These are phyloP conservation scores for Deroptyus accipitrinus DNA, from an alignment of 2,113 vertebrate species.

Conservation along the genomic window DNA sequence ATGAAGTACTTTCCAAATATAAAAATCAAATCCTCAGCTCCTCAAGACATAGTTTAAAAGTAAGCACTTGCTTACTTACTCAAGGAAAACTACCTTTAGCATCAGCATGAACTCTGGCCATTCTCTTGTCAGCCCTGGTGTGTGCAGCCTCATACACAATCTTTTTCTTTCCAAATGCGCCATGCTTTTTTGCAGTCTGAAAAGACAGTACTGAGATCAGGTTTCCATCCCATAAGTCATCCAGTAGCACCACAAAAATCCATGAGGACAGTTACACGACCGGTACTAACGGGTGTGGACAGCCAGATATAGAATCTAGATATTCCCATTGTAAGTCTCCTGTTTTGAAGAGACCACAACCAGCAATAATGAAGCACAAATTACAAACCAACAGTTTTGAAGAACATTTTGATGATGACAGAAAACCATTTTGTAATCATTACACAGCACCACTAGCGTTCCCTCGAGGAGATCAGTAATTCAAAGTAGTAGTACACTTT, in stretches of 20 bases:
- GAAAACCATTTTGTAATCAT: constrained; percentile 37
- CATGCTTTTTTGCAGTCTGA: neutral
- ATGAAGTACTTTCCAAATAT: neutral
- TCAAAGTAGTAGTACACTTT: constrained; percentile 46
- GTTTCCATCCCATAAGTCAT: neutral
- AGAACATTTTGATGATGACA: constrained; percentile 29
- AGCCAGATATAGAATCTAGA: neutral
- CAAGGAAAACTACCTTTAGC: neutral
- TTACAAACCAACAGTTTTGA: constrained; percentile 18
- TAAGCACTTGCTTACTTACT: neutral
- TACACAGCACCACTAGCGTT: neutral
- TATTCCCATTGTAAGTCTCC: neutral
- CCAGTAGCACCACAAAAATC: neutral
- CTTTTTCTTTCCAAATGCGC: neutral
- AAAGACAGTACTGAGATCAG: neutral
- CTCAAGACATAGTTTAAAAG: neutral
- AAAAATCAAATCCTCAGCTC: neutral
- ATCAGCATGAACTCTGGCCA: neutral
- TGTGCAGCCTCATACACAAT: neutral
- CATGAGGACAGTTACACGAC: neutral
- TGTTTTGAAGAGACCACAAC: neutral
- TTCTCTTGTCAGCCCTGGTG: neutral
- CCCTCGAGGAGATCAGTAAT: constrained; percentile 51
- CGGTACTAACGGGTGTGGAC: neutral
- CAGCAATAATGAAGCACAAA: constrained; percentile 26